Conservation (phyloP, 2,888 invertebrate genomes). For the Drosophila prolongata region DNA sequence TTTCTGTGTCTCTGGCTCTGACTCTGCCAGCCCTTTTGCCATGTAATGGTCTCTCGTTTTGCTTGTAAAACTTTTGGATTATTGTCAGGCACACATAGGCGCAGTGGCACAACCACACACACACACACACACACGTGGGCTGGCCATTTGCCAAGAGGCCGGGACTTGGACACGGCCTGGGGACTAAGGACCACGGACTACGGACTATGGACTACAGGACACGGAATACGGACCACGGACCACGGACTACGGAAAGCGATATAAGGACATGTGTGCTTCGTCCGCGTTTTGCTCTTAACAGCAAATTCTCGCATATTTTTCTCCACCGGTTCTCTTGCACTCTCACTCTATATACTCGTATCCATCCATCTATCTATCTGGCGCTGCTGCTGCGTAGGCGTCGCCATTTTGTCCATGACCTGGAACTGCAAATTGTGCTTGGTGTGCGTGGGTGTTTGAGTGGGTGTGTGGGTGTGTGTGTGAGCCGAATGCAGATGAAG, state of each 20-base stretch:
- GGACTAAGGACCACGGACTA: slow-evolving; percentile 20
- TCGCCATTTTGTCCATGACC: slow-evolving; percentile 68
- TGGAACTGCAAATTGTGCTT: slow-evolving; percentile 51
- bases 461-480: slow-evolving; percentile 2
- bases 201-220: slow-evolving; percentile 1
- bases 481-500: slow-evolving; percentile 40
- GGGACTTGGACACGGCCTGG: slow-evolving; percentile 55
- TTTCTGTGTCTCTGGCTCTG: slow-evolving; percentile 57
- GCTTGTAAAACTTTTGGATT: slow-evolving; percentile 80
- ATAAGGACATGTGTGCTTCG: slow-evolving; percentile 33
- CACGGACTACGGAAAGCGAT: slow-evolving; percentile 2
- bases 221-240: slow-evolving; percentile 35
- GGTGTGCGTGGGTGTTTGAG: slow-evolving; percentile 9
- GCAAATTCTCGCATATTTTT: slow-evolving; percentile 77
- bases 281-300: slow-evolving; percentile 65
- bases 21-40: slow-evolving; percentile 56
- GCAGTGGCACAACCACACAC: slow-evolving; percentile 14
- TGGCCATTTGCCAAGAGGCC: slow-evolving; percentile 68
- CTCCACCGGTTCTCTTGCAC: slow-evolving; percentile 36
- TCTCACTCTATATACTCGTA: slow-evolving; percentile 16
- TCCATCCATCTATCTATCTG: slow-evolving; percentile 31
- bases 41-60: slow-evolving; percentile 76
- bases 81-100: slow-evolving; percentile 64
- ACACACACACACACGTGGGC: slow-evolving; percentile 26
- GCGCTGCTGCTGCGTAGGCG: slow-evolving; percentile 60